Percentiles rank a stretch among this genome's conserved stretches.
Conservation (phyloP, 2,888 invertebrate species). For the Drosophila demipolita region DNA sequence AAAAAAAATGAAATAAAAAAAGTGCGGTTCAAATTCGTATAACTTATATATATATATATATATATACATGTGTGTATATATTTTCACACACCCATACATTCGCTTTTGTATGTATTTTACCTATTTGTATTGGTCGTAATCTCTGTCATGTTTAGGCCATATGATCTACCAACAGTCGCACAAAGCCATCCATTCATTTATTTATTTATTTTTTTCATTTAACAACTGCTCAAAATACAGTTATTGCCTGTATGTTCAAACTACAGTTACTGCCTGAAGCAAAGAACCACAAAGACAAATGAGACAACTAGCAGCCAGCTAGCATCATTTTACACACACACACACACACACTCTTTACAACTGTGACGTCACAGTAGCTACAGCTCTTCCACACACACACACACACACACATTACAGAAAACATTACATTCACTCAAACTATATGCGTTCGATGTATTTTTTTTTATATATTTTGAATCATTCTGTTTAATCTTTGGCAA, state of each 20-base stretch:
- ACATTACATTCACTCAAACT: not conserved
- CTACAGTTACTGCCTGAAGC: constrained; percentile 53
- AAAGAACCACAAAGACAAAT: constrained; percentile 38
- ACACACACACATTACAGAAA: not conserved
- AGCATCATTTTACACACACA: constrained; percentile 14
- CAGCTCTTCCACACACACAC: constrained; percentile 48
- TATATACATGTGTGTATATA: constrained; percentile 14
- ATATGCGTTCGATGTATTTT: constrained; percentile 26
- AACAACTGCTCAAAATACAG: constrained; percentile 32
- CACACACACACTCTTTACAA: constrained; percentile 31
- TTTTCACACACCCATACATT: constrained; percentile 11
- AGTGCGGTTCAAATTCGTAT: constrained; percentile 11
- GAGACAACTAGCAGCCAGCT: constrained; percentile 7
- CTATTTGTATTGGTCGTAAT: constrained; percentile 24
- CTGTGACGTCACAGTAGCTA: constrained; percentile 8
- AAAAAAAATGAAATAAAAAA: constrained; percentile 4
- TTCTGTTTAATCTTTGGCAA: constrained; percentile 10
- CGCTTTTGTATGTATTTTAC: constrained; percentile 13
- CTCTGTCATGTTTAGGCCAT: constrained; percentile 42
- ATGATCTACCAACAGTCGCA: constrained; percentile 36
- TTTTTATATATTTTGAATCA: constrained; percentile 11
- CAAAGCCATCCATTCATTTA: constrained; percentile 21
- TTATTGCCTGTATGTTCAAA: constrained; percentile 50
- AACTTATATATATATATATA: constrained; percentile 36
- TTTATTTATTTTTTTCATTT: too few relatives aligned